Conservation (phyloP, 2,888 invertebrate genomes). For the Cosmia pyralina region DNA sequence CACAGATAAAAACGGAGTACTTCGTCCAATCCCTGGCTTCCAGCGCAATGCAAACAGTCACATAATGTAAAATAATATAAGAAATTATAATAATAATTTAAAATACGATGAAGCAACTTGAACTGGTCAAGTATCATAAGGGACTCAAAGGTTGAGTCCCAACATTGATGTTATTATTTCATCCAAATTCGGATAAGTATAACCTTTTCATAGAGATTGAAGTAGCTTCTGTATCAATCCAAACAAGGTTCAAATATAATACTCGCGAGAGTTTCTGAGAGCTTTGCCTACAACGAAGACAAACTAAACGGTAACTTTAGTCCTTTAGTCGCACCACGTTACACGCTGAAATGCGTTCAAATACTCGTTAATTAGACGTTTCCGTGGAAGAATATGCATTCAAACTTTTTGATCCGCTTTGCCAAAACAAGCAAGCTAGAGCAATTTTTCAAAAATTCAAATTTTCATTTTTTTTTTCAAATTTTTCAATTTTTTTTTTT, state of each 20-base stretch:
- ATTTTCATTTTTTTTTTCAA: too few relatives aligned
- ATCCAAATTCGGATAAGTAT: not conserved
- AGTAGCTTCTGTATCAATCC: not conserved
- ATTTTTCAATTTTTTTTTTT: too few relatives aligned
- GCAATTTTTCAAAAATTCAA: too few relatives aligned
- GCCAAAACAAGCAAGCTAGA: too few relatives aligned
- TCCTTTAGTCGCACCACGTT: not conserved
- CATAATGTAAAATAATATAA: not conserved
- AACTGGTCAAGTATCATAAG: slow-evolving; percentile 12
- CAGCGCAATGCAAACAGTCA: not conserved
- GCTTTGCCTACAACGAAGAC: not conserved
- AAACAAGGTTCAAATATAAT: slow-evolving; percentile 3
- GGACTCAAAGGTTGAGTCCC: not conserved
- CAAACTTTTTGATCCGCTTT: not conserved
- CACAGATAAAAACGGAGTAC: not conserved
- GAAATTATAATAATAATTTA: not conserved
- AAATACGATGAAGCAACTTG: slow-evolving; percentile 1
- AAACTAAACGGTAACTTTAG: too few relatives aligned
- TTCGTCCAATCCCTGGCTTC: not conserved
- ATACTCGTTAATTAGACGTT: not conserved
- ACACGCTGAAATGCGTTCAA: not conserved
- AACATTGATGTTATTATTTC: slow-evolving; percentile 4
- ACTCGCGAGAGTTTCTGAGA: not conserved
- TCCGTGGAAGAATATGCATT: not conserved
- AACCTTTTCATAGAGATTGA: not conserved